These are phyloP conservation scores for Prunella himalayana DNA, from an alignment of 2,113 vertebrate species.

Conservation along the genomic window DNA sequence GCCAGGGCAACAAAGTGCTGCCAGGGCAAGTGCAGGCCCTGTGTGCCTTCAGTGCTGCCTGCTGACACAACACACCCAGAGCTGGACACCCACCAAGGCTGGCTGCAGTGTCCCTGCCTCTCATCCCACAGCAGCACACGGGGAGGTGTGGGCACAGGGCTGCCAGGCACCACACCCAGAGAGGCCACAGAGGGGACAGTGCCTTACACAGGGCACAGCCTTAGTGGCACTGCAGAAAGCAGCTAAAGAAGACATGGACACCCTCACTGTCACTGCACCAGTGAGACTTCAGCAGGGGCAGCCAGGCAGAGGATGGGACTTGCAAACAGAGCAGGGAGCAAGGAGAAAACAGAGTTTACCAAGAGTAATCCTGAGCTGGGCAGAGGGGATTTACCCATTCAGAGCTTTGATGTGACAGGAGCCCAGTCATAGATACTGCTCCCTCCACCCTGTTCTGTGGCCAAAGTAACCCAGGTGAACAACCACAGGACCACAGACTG, in stretches of 20 bases:
- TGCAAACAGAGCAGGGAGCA: not conserved
- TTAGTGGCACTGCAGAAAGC: accelerated
- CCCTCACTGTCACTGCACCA: not conserved
- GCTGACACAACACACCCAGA: not conserved
- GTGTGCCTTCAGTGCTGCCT: not conserved
- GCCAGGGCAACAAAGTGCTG: not conserved
- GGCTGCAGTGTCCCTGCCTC: not conserved
- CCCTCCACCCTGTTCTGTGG: not conserved
- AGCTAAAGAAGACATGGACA: not conserved
- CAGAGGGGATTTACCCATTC: not conserved
- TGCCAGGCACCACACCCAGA: not conserved
- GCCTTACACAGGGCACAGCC: not conserved
- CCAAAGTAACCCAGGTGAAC: not conserved
- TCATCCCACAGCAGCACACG: not conserved
- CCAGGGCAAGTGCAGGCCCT: not conserved
- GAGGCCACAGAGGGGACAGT: not conserved
- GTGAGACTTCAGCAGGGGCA: not conserved
- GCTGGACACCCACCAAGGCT: accelerated
- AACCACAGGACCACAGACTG: not conserved
- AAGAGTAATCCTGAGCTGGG: not conserved
- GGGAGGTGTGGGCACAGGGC: not conserved
- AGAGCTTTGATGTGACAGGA: not conserved
- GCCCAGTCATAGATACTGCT: not conserved
- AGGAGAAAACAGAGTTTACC: not conserved
- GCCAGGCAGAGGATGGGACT: not conserved